These are phyloP conservation scores for Melolontha melolontha DNA, from an alignment of 2,888 invertebrate genomes.

Conservation along the genomic window DNA sequence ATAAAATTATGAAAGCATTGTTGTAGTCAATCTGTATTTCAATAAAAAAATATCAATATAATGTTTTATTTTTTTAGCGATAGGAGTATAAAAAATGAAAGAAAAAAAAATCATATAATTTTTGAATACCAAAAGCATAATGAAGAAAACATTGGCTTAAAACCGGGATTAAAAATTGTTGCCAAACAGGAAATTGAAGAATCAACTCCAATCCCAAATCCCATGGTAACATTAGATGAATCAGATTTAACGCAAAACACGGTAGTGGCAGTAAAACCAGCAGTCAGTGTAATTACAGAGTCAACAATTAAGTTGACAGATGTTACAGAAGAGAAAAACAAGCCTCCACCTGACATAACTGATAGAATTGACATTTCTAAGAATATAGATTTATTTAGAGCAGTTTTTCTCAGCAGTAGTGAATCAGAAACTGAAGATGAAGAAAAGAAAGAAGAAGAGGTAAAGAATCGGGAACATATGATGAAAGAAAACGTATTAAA, in stretches of 20 bases:
- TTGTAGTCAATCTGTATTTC: too few species aligned
- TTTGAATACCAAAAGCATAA: conserved; percentile 79
- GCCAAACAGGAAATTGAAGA: neutral
- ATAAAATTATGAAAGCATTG: too few species aligned
- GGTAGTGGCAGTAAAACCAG: conserved; percentile 16
- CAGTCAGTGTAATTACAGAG: conserved; percentile 1
- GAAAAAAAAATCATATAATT: conserved; percentile 77
- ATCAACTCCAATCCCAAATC: conserved; percentile 44
- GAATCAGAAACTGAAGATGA: conserved; percentile 71
- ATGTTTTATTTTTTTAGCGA: conserved; percentile 58
- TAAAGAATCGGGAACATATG: conserved; percentile 51
- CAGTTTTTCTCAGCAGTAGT: conserved; percentile 87
- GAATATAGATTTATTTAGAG: conserved; percentile 86
- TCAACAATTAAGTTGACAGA: neutral
- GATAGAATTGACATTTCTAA: conserved; percentile 63
- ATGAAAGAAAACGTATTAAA: conserved; percentile 57
- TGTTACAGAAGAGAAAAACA: conserved; percentile 11
- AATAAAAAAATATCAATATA: too few species aligned
- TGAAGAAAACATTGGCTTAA: conserved; percentile 51
- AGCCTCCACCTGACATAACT: conserved; percentile 54
- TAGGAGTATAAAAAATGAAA: conserved; percentile 68
- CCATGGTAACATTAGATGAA: neutral
- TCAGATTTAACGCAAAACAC: conserved; percentile 1
- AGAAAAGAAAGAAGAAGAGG: conserved; percentile 55
- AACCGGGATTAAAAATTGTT: conserved; percentile 55